Evolutionary conservation across 2,797 vertebrate genomes (phyloP), one percentile per base, ranked within the genome.

Genomic region (Clarias pachynema): DNA sequence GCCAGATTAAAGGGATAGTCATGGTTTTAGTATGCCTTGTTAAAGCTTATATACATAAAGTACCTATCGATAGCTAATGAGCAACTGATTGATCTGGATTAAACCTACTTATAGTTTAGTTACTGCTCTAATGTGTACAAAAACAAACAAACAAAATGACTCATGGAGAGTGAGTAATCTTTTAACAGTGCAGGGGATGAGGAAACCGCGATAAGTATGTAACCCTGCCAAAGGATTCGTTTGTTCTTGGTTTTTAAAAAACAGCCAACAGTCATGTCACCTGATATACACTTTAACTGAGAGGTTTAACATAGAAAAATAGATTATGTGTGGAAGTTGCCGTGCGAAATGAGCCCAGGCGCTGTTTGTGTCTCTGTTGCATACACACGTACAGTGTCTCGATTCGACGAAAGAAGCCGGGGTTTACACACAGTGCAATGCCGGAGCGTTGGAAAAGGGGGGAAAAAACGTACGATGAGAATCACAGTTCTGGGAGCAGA

Each of bases 271-370:
- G 88, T 90, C 86, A 6, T 80, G 80, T 87, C 81, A 89, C 80
- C 83, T 86, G 81, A 83, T 81, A 81, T 81, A 89, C 85, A 88
- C 84, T 85, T 88, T 40, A 89, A 85, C 77, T 53, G 74, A 85
- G 77, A 86, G 82, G 77, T 86, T 34, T 34, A 34, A 80, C 82
- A 81, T 88, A 89, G 86, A 89, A 88, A 90, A 90, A 95, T 94
- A 94, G 89, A 93, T 93, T 93, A 92, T 91, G 92, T 93, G 92
- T 89, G 94, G 91, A 92, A 92, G 89, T 90, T 91, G 73, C 31
- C 86, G 85, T 88, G 90, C 89, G 88, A 85, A 90, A 90, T 90
- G 63, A 82, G 87, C 85, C 29, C 90, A 92, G 93, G 87, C 92
- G 94, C 94, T 85, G 85, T 86, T 12, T 90, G 90, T 89, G 91